Percentiles rank a stretch among this genome's conserved stretches.
phyloP scores from a whole-genome alignment of 2,797 vertebrate species.

The Sebastes trivittatus region DNA sequence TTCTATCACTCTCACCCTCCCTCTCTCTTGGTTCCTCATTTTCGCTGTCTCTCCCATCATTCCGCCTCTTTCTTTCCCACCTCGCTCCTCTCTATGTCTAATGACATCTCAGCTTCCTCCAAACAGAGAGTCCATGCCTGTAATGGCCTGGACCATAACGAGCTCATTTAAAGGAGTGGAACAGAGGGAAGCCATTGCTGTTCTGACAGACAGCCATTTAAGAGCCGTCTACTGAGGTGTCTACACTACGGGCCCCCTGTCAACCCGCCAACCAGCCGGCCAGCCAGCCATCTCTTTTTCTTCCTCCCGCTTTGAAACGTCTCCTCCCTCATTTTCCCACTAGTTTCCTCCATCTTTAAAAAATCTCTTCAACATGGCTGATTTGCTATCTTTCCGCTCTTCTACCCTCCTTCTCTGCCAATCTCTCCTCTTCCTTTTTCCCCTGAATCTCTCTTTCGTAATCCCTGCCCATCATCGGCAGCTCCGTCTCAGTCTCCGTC shows the following conservation, averaged over 20 bases:
- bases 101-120: slow-evolving; percentile 50
- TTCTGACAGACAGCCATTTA: slow-evolving; percentile 63
- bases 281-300: slow-evolving; percentile 17
- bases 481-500: slow-evolving; percentile 5
- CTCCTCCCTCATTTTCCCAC: slow-evolving; percentile 14
- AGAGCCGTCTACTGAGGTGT: slow-evolving; percentile 38
- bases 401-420: not conserved
- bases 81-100: slow-evolving; percentile 25
- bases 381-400: slow-evolving; percentile 20
- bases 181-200: slow-evolving; percentile 30
- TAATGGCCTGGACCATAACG: slow-evolving; percentile 58
- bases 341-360: not conserved
- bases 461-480: slow-evolving; percentile 8
- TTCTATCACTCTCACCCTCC: not conserved
- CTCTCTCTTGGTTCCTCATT: not conserved
- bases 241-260: slow-evolving; percentile 25
- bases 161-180: slow-evolving; percentile 67
- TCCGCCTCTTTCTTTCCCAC: slow-evolving; percentile 6
- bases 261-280: slow-evolving; percentile 13
- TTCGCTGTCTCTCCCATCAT: not conserved
- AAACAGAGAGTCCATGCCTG: slow-evolving; percentile 36
- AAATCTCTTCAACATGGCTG: slow-evolving; percentile 14
- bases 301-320: slow-evolving; percentile 5
- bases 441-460: not conserved
- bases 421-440: not conserved